phyloP scores from a whole-genome alignment of 2,888 invertebrate species.

The Aelia acuminata region DNA sequence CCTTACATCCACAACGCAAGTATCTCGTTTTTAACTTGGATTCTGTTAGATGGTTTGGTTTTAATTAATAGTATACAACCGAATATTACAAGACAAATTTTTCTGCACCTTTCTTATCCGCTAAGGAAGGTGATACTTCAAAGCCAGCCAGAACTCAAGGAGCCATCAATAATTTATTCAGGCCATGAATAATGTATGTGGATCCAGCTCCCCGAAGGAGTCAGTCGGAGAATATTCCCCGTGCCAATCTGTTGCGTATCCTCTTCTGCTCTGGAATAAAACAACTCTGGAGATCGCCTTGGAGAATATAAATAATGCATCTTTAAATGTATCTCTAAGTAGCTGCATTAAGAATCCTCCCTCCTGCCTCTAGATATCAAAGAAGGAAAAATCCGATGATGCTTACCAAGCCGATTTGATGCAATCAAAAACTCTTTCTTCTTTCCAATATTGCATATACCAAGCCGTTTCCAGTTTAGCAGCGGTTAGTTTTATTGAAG shows the following conservation, averaged over 20 bases:
- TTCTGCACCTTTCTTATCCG: background rate
- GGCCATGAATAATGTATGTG: slow-evolving; percentile 31
- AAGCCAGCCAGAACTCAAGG: slow-evolving; percentile 22
- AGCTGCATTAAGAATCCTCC: background rate
- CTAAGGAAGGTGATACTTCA: background rate
- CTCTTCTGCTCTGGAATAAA: background rate
- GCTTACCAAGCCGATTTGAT: background rate
- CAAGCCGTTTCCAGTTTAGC: no score
- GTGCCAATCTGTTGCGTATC: slow-evolving; percentile 23
- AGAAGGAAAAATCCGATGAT: background rate
- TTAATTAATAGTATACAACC: background rate
- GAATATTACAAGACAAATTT: background rate
- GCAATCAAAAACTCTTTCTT: background rate
- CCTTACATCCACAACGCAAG: no score
- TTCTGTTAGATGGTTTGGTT: background rate
- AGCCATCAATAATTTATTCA: background rate
- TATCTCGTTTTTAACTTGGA: background rate
- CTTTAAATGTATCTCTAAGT: slow-evolving; percentile 21
- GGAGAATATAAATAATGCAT: slow-evolving; percentile 1
- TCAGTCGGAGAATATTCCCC: slow-evolving; percentile 7
- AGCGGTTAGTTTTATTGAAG: background rate
- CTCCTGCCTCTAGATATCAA: background rate
- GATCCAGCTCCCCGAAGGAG: background rate
- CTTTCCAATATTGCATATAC: no score
- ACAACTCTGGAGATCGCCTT: background rate